These are phyloP conservation scores for Stramonita haemastoma DNA, from an alignment of 2,888 invertebrate genomes.

Conservation along the genomic window DNA sequence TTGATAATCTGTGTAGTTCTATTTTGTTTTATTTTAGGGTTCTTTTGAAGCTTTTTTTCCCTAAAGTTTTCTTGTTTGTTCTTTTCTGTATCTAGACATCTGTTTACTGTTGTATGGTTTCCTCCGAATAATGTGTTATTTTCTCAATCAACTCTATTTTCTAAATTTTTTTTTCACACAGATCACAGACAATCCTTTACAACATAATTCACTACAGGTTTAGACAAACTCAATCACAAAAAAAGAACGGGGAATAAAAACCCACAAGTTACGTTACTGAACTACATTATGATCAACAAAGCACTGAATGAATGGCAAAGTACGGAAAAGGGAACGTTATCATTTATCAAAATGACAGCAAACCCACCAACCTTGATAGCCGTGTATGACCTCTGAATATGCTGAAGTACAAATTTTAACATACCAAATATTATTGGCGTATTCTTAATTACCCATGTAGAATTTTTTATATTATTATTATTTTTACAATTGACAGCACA, in stretches of 20 bases:
- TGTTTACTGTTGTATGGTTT: too few relatives aligned
- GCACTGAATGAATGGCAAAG: background rate
- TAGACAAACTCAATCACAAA: background rate
- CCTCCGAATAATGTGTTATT: too few relatives aligned
- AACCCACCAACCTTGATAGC: slow-evolving; percentile 35
- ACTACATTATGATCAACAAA: background rate
- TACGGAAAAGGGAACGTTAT: background rate
- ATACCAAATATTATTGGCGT: background rate
- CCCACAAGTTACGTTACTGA: background rate
- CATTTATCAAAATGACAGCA: background rate
- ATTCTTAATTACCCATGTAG: background rate
- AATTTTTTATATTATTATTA: too few relatives aligned
- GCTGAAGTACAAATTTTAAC: slow-evolving; percentile 32
- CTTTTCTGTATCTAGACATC: too few relatives aligned
- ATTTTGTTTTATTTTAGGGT: too few relatives aligned
- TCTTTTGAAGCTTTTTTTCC: too few relatives aligned
- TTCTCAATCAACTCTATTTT: background rate
- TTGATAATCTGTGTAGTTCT: too few relatives aligned
- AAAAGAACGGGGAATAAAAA: background rate
- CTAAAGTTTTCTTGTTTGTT: too few relatives aligned
- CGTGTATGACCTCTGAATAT: slow-evolving; percentile 38
- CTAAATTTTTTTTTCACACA: background rate
- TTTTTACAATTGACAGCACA: too few relatives aligned
- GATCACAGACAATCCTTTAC: background rate
- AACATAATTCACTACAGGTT: background rate